phyloP scores from a whole-genome alignment of 2,888 invertebrate species.

The Megalurothrips usitatus region DNA sequence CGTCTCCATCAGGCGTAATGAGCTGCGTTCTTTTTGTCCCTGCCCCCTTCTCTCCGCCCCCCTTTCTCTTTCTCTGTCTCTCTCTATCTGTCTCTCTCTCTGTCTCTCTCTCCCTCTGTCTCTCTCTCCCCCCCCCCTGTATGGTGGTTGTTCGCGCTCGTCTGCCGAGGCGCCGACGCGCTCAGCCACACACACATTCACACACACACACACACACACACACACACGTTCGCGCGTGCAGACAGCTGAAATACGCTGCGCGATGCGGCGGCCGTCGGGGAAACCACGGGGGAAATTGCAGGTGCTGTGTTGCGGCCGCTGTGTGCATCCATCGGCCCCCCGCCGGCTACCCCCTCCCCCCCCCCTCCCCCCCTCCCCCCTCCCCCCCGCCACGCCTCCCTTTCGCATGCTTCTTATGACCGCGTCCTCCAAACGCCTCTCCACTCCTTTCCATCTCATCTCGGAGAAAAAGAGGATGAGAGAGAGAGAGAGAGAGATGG shows the following conservation, averaged over 20 bases:
- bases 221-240: not conserved
- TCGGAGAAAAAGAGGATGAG: not conserved
- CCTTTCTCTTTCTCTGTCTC: no score
- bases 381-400: no score
- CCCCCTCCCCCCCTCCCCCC: not conserved
- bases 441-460: not conserved
- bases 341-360: not conserved
- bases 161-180: no score
- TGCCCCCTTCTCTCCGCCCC: no score
- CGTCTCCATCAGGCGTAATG: no score
- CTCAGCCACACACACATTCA: not conserved
- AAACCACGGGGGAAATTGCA: constrained; percentile 17
- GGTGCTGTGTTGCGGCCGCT: not conserved
- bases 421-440: no score
- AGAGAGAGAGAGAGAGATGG: not conserved
- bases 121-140: no score
- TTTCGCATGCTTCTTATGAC: no score
- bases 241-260: not conserved
- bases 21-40: no score
- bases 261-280: not conserved
- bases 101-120: no score
- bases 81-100: no score
- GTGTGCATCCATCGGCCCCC: constrained; percentile 1
- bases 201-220: not conserved
- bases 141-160: no score